Evolutionary conservation across 2,888 invertebrate genomes (phyloP), one percentile per base, ranked within the genome.

Genomic region (Luperina nickerlii): DNA sequence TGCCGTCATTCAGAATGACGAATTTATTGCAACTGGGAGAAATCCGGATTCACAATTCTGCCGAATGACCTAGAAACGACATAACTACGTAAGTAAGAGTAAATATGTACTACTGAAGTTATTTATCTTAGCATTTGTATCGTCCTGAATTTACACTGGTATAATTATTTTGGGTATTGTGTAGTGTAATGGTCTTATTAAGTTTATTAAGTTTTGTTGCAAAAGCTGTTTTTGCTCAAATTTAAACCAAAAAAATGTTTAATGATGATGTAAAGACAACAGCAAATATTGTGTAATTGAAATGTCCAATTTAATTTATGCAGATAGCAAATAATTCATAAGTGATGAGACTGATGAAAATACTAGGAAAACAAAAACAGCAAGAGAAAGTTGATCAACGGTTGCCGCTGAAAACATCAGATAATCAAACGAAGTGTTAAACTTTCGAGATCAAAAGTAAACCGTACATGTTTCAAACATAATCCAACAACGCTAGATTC

Each of bases 11-110:
- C n/a, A n/a, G n/a, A n/a, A n/a, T n/a, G n/a, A n/a, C n/a, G n/a
- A n/a, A n/a, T n/a, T n/a, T n/a, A n/a, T n/a, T n/a, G n/a, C n/a
- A n/a, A n/a, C n/a, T n/a, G n/a, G n/a, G n/a, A 69, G 2, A 82
- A 84, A 78, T 72, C 70, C 54, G 78, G 60, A 78, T 75, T 78
- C 74, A 68, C 73, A 72, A 78, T 77, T 57, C 74, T 84, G 84
- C 86, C 84, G 86, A 84, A 82, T 86, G 83, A 84, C 84, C 83
- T 77, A 86, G 73, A 84, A 80, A 63, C 67, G 45, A 70, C 78
- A 69, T 71, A 24, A 38, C 45, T 67, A 62, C 67, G 65, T 65
- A 60, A 60, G 63, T 65, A 66, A 69, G 38, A 79, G 85, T 80
- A 85, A 84, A 82, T 84, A n/a, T n/a, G n/a, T n/a, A 79, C 73